Evolutionary conservation across 1,140 invertebrate species (phyloP).

Genomic region (Gryon sp.): DNA sequence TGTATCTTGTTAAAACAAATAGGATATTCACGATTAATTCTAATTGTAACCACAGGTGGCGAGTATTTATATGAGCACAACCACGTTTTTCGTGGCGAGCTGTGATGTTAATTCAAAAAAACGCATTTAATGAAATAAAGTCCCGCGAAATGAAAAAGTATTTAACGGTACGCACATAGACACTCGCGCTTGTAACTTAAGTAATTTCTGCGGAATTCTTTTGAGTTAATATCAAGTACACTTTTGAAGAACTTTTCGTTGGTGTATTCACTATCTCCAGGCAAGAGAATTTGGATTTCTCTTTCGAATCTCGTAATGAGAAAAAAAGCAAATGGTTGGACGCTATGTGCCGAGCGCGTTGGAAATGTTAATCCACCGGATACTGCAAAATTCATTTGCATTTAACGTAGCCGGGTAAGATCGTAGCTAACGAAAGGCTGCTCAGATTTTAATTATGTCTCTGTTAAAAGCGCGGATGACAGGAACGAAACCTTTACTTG

Average conservation of each 20-base stretch:
- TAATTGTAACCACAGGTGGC: constrained; percentile 11
- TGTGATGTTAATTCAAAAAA: constrained; percentile 22
- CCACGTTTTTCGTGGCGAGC: background rate
- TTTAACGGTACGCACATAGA: constrained; percentile 32
- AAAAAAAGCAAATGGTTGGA: constrained; percentile 55
- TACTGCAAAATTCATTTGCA: constrained; percentile 66
- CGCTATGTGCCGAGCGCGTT: constrained; percentile 54
- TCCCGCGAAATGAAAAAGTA: constrained; percentile 22
- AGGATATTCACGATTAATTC: constrained; percentile 40
- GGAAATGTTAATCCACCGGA: constrained; percentile 64
- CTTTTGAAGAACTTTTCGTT: constrained; percentile 36
- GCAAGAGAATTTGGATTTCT: constrained; percentile 57
- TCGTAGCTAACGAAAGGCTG: constrained; percentile 61
- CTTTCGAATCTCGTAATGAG: constrained; percentile 59
- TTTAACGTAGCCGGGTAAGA: constrained; percentile 62
- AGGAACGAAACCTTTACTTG: constrained; percentile 64
- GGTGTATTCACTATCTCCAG: constrained; percentile 35
- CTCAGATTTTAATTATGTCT: constrained; percentile 66
- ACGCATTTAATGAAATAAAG: constrained; percentile 35
- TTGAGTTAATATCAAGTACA: constrained; percentile 45
- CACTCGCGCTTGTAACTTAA: constrained; percentile 27
- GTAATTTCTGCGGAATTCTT: constrained; percentile 36
- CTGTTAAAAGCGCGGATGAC: constrained; percentile 62
- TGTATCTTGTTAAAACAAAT: constrained; percentile 9
- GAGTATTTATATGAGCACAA: background rate